Evolutionary conservation across 1,140 invertebrate genomes (phyloP).

Genomic region (Achatina immaculata): DNA sequence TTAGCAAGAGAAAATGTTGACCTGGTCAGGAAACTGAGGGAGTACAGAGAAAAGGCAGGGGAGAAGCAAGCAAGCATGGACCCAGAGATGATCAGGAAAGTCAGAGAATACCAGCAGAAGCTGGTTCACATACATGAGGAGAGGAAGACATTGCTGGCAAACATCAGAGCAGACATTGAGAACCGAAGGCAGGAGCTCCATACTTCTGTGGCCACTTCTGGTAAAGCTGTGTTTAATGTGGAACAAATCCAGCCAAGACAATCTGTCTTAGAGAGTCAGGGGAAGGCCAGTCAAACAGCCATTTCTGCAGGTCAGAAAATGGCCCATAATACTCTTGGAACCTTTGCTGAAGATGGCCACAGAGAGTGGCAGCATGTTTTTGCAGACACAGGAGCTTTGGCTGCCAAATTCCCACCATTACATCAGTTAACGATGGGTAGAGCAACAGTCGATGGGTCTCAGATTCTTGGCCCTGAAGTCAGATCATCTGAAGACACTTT

Average conservation of each 20-base stretch:
- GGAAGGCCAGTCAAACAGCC: background rate
- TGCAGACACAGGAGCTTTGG: slow-evolving; percentile 2
- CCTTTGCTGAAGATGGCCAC: background rate
- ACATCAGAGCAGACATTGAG: slow-evolving; percentile 58
- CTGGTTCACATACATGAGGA: slow-evolving; percentile 56
- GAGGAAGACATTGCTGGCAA: slow-evolving; percentile 53
- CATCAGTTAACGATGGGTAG: too few relatives aligned
- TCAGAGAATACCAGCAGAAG: slow-evolving; percentile 59
- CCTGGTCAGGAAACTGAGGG: background rate
- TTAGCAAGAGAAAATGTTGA: background rate
- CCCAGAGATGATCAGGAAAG: slow-evolving; percentile 49
- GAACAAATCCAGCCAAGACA: background rate
- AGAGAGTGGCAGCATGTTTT: background rate
- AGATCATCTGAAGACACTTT: background rate
- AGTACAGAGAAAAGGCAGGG: slow-evolving; percentile 8
- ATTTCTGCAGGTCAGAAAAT: background rate
- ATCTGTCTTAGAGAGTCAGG: background rate
- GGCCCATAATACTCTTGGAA: background rate
- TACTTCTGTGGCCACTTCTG: background rate
- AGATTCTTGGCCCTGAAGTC: too few relatives aligned
- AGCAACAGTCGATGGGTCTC: too few relatives aligned
- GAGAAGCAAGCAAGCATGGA: slow-evolving; percentile 34
- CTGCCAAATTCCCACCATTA: background rate
- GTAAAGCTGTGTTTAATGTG: background rate
- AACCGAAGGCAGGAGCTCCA: slow-evolving; percentile 46